Evolutionary conservation across 2,888 invertebrate species (phyloP), one percentile per base, ranked within the genome.

Genomic region (Pedicia rivosa): DNA sequence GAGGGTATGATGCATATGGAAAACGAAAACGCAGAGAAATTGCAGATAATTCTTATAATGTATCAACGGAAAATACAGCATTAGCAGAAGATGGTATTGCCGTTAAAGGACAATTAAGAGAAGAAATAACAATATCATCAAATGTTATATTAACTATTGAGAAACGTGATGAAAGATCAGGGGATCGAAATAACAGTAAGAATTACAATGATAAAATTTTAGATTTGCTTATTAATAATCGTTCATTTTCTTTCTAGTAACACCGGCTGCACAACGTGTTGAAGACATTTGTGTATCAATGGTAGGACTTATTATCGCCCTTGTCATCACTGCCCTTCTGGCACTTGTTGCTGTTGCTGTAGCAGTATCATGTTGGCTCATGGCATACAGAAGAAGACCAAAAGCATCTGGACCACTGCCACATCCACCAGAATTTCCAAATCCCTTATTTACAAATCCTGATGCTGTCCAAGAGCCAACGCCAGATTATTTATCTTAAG

Each of bases 341-440:
- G 90, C 91, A 40, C 68, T 92, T 44, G 90, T 91, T 41, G 90
- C 91, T 40, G 90, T 92, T 39, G 91, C 91, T 19, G 84, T 91
- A 35, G 90, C 90, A 39, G 90, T 91, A 40, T 90, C 88, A 43
- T 91, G 91, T 63, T 92, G 91, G 91, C 70, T 91, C 46, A 84
- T 91, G 74, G 91, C 91, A 49, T 90, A 90, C 66, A 66, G 90
- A 47, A 74, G 88, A 49, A 74, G 83, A 54, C 83, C 88, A 36
- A 86, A 86, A 52, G 74, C 82, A 36, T 74, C 83, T 44, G 90
- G 90, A 27, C 91, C 91, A 32, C 68, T 91, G 51, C 90, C 91
- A 46, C 91, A 91, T 68, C 91, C 91, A 47, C 84, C 90, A 45
- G 90, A 91, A 65, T 90, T 91, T 66, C 91, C 91, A 41, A 91